These are phyloP conservation scores for Tor tambroides DNA, from an alignment of 2,113 vertebrate species.

Conservation along the genomic window DNA sequence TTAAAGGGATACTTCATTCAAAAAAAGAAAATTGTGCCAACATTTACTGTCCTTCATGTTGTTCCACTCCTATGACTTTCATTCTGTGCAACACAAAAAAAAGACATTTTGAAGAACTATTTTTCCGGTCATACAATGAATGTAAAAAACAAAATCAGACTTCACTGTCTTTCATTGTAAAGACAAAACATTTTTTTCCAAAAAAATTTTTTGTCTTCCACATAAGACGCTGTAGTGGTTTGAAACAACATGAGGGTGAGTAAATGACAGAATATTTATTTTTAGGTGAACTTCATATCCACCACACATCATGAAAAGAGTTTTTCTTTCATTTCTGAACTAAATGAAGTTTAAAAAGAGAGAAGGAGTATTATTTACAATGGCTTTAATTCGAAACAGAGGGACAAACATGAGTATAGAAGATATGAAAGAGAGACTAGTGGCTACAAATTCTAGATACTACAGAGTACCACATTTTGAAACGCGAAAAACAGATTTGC, in stretches of 20 bases:
- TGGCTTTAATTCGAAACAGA: conserved; percentile 58
- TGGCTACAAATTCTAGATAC: neutral
- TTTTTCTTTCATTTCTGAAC: neutral
- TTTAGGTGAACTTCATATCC: neutral
- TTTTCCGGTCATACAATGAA: neutral
- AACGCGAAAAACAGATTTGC: conserved; percentile 56
- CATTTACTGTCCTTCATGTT: neutral
- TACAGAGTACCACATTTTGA: conserved; percentile 38
- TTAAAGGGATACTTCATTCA: neutral
- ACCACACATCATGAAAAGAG: neutral
- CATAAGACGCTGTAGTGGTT: neutral
- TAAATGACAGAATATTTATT: neutral
- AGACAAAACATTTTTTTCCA: neutral
- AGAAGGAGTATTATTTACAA: conserved; percentile 42
- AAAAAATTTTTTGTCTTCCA: neutral
- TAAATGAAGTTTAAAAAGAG: neutral
- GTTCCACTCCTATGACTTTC: neutral
- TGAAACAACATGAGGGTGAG: neutral
- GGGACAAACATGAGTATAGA: conserved; percentile 57
- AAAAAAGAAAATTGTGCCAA: neutral
- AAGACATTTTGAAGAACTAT: neutral
- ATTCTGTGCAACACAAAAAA: neutral
- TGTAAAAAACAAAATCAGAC: neutral
- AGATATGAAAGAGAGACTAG: conserved; percentile 11
- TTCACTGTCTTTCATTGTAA: neutral